phyloP scores from a whole-genome alignment of 2,888 invertebrate species.

The Scaptodrosophila latifasciaeformis region DNA sequence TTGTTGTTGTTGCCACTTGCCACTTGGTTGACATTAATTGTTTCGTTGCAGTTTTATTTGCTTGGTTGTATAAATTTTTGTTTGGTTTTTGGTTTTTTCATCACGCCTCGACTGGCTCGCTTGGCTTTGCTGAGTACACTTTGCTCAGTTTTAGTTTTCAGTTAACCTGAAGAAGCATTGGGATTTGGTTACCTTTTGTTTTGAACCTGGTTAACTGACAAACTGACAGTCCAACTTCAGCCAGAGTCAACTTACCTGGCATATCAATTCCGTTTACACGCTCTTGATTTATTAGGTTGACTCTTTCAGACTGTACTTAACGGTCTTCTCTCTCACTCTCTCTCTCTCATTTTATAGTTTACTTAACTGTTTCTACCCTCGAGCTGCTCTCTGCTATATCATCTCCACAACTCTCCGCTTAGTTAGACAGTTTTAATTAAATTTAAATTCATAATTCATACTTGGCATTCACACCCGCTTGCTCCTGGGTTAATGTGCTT shows the following conservation, averaged over 20 bases:
- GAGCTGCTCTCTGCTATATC: neutral
- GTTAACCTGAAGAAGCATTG: neutral
- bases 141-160: conserved; percentile 19
- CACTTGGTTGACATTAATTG: conserved; percentile 64
- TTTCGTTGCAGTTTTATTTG: conserved; percentile 37
- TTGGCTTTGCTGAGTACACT: conserved; percentile 27
- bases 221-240: conserved; percentile 8
- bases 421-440: conserved; percentile 59
- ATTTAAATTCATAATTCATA: conserved; percentile 61
- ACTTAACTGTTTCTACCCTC: neutral
- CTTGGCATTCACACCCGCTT: conserved; percentile 10
- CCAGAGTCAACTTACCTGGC: conserved; percentile 1
- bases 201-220: conserved; percentile 3
- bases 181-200: conserved; percentile 30
- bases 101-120: conserved; percentile 14
- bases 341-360: neutral
- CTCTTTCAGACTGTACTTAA: conserved; percentile 3
- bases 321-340: neutral
- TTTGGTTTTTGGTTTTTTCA: conserved; percentile 10
- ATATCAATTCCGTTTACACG: conserved; percentile 42
- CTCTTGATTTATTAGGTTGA: conserved; percentile 49
- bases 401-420: conserved; percentile 17
- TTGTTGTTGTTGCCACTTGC: conserved; percentile 39
- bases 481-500: conserved; percentile 12
- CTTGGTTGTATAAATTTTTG: conserved; percentile 1